phyloP scores from a whole-genome alignment of 1,140 invertebrate genomes.

The Phymastichus coffea region DNA sequence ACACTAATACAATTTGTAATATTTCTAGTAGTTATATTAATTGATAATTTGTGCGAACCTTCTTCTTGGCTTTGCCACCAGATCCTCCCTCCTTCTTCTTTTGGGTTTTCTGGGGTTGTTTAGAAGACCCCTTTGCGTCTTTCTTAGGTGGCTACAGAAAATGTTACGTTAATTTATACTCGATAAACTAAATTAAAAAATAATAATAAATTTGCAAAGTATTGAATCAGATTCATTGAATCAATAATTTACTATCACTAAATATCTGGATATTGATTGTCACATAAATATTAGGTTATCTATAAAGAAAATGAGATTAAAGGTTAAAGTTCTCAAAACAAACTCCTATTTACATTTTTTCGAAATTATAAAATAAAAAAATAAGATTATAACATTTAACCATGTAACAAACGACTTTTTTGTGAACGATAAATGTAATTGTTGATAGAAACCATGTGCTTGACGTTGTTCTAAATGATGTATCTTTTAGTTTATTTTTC shows the following conservation, averaged over 20 bases:
- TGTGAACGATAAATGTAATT: no score
- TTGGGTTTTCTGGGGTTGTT: constrained; percentile 90
- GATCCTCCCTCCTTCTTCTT: constrained; percentile 96
- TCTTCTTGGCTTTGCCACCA: constrained; percentile 97
- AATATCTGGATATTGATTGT: no score
- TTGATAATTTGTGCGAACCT: constrained; percentile 61
- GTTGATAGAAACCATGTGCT: constrained; percentile 8
- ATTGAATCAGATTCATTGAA: constrained; percentile 45
- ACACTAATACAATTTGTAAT: constrained; percentile 3
- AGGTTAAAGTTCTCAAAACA: constrained; percentile 11
- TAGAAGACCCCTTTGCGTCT: constrained; percentile 85
- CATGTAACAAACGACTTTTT: no score
- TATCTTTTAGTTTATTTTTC: no score
- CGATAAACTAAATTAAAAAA: neutral
- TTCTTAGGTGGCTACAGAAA: constrained; percentile 88
- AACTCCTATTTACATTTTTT: neutral
- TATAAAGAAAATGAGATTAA: no score
- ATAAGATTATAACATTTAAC: no score
- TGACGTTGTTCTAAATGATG: no score
- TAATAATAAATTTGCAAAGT: neutral
- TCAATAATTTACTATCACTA: constrained; percentile 40
- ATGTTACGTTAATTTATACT: neutral
- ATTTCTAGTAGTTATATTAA: neutral
- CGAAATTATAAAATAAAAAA: no score
- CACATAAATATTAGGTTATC: constrained; percentile 7